Conservation (phyloP, 2,113 vertebrate species). For the Anarhynchus alexandrinus region DNA sequence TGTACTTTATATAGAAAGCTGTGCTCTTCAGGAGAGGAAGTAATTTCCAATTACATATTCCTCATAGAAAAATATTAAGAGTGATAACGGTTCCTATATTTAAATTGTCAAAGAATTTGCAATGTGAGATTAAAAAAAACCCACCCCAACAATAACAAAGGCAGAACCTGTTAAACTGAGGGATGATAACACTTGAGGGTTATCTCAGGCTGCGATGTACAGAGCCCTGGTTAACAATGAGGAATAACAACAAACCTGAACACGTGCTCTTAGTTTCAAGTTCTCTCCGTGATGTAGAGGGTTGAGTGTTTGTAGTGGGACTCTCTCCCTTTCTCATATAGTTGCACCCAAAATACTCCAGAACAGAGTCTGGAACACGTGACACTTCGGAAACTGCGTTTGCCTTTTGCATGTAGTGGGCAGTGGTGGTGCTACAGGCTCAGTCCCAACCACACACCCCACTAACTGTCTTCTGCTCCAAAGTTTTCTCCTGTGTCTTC, state of each 20-base stretch:
- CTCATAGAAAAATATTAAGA: background rate
- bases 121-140: background rate
- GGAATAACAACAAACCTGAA: background rate
- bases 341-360: background rate
- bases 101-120: background rate
- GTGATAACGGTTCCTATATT: background rate
- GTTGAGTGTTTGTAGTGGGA: background rate
- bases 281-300: background rate
- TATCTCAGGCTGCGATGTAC: background rate
- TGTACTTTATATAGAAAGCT: background rate
- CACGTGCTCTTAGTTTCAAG: background rate
- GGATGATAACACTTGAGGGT: background rate
- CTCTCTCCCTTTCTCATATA: background rate
- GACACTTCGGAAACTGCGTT: background rate
- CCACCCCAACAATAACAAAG: background rate
- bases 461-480: background rate
- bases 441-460: background rate
- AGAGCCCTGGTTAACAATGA: background rate
- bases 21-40: background rate
- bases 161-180: background rate
- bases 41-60: background rate
- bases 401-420: background rate
- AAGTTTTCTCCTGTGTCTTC: background rate
- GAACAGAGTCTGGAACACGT: fast-evolving
- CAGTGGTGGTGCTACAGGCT: background rate